A percentile compares a stretch with the other conserved stretches of the same genome.
phyloP scores from a whole-genome alignment of 2,888 invertebrate genomes.

The Lamellibrachia satsuma region DNA sequence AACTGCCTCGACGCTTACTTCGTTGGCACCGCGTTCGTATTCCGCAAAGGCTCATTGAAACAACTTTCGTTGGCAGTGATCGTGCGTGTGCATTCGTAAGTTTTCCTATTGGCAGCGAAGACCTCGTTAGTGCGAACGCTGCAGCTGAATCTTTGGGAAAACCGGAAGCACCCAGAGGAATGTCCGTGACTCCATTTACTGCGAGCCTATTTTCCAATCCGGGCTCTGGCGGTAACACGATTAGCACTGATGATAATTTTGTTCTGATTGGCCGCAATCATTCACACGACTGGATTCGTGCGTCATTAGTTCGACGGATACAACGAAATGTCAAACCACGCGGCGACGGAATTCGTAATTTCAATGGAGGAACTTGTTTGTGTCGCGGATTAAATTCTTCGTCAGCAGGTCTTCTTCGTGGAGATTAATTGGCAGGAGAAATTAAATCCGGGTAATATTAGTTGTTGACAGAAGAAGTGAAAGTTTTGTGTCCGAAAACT shows the following conservation, averaged over 20 bases:
- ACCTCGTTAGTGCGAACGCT: neutral
- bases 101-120: neutral
- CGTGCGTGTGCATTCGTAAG: neutral
- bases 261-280: neutral
- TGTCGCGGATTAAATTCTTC: conserved; percentile 12
- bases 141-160: neutral
- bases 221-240: neutral
- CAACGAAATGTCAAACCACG: neutral
- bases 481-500: neutral
- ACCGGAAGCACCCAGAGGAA: neutral
- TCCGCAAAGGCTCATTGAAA: neutral
- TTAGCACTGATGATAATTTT: neutral
- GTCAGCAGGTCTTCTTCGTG: neutral
- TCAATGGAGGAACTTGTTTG: neutral
- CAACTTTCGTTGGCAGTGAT: neutral
- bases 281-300: neutral
- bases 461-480: neutral
- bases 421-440: neutral
- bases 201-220: neutral
- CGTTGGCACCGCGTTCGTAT: neutral
- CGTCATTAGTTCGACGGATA: conserved; percentile 2
- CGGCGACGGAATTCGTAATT: neutral
- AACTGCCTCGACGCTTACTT: neutral
- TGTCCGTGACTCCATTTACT: neutral
- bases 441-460: neutral